Evolutionary conservation across 2,113 vertebrate genomes (phyloP).

Genomic region (Pyrgilauda ruficollis): DNA sequence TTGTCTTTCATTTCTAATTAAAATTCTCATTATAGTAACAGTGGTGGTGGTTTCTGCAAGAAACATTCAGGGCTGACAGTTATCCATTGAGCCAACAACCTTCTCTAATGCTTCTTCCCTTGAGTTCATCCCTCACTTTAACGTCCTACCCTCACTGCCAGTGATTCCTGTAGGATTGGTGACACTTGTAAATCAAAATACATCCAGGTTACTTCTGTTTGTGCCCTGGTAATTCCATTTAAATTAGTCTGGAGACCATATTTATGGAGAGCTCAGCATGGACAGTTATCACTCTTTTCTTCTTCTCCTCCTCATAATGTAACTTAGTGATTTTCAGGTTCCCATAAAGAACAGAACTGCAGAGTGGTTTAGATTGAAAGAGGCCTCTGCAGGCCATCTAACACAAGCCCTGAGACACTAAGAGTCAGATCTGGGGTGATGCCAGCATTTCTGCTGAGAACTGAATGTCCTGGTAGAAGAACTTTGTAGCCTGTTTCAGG

Average conservation of each 20-base stretch:
- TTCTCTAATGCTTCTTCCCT: background rate
- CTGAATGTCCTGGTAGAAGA: background rate
- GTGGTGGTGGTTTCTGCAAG: background rate
- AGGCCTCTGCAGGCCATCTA: background rate
- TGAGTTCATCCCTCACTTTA: background rate
- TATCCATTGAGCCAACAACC: background rate
- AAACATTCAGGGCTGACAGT: background rate
- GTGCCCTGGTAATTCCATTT: background rate
- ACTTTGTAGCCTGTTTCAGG: accelerated
- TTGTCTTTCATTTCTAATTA: background rate
- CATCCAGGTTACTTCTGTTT: background rate
- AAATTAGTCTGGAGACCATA: background rate
- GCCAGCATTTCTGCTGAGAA: background rate
- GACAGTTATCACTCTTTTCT: background rate
- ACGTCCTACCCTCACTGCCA: background rate
- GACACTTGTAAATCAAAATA: background rate
- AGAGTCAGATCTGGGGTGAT: background rate
- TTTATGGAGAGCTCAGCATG: background rate
- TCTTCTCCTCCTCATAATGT: background rate
- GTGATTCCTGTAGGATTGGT: background rate
- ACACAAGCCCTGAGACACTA: background rate
- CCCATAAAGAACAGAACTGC: background rate
- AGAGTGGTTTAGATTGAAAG: background rate
- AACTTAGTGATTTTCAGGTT: background rate
- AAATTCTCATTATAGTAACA: background rate